Conservation (phyloP, 2,113 vertebrate species). For the Taurulus bubalis region DNA sequence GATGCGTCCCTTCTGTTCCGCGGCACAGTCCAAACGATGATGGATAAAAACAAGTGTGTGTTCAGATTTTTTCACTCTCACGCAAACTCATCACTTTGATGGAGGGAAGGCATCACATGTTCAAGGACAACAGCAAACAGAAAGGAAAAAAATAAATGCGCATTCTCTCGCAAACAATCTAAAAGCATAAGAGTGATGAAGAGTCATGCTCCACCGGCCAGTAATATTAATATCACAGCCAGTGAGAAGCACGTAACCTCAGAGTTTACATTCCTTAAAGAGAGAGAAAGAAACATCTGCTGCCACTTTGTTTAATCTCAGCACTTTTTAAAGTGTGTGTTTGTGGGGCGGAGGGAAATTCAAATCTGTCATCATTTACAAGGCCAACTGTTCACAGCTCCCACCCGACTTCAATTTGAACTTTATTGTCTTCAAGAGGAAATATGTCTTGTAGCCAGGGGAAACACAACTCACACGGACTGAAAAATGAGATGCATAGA, state of each 20-base stretch:
- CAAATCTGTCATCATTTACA: slow-evolving; percentile 1
- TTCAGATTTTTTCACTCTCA: neutral
- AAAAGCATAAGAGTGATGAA: slow-evolving; percentile 38
- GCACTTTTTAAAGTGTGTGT: slow-evolving; percentile 9
- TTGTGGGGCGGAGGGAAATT: neutral
- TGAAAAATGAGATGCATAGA: neutral
- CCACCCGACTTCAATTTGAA: neutral
- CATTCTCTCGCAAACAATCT: slow-evolving; percentile 35
- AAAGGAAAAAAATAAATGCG: slow-evolving; percentile 45
- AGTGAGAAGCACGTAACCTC: slow-evolving; percentile 28
- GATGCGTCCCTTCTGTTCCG: slow-evolving; percentile 15
- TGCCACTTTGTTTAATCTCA: neutral
- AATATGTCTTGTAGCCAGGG: neutral
- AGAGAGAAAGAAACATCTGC: neutral
- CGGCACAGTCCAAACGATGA: slow-evolving; percentile 4
- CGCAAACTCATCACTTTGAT: slow-evolving; percentile 36
- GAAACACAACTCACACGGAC: neutral
- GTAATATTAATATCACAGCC: slow-evolving; percentile 5
- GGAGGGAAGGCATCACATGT: slow-evolving; percentile 17
- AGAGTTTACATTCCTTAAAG: slow-evolving; percentile 26
- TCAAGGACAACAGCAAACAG: slow-evolving; percentile 56
- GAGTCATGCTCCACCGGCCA: neutral
- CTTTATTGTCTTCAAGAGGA: neutral
- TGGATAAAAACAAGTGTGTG: neutral
- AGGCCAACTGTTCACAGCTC: neutral